Evolutionary conservation across 2,113 vertebrate species (phyloP).

Genomic region (Ciconia boyciana): DNA sequence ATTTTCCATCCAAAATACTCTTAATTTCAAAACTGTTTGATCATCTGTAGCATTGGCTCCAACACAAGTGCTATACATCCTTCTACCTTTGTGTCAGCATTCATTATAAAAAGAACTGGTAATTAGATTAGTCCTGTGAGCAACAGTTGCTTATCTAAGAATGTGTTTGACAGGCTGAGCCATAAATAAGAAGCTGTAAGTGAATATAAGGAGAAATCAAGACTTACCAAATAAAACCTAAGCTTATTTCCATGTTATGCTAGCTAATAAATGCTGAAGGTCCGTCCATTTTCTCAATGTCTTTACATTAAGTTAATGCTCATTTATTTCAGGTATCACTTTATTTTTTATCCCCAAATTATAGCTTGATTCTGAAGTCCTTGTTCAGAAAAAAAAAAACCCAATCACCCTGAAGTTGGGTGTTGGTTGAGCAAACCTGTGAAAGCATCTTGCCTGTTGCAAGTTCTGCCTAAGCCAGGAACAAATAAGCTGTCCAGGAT

Average conservation of each 20-base stretch:
- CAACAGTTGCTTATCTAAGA: conserved; percentile 48
- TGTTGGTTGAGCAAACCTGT: neutral
- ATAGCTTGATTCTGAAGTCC: neutral
- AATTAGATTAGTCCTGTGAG: conserved; percentile 48
- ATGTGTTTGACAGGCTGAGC: conserved; percentile 50
- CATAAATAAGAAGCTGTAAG: conserved; percentile 35
- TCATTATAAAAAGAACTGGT: conserved; percentile 52
- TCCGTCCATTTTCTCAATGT: neutral
- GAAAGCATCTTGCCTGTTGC: neutral
- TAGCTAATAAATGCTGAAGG: neutral
- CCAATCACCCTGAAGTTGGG: neutral
- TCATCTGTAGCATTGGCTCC: conserved; percentile 49
- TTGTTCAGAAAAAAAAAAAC: neutral
- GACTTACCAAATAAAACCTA: neutral
- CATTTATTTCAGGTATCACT: neutral
- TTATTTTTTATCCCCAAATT: neutral
- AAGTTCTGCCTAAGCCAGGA: neutral
- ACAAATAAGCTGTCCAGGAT: neutral
- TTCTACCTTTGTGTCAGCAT: conserved; percentile 46
- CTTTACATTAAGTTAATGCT: neutral
- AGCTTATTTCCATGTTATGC: neutral
- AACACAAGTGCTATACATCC: conserved; percentile 11
- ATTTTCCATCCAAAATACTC: conserved; percentile 1
- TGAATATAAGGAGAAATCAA: conserved; percentile 28
- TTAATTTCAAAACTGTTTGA: conserved; percentile 25